A percentile compares a stretch with the other conserved stretches of the same genome.
Evolutionary conservation across 53 echinoderm and acorn worm species (phyloP).

Genomic region (Holothuria scabra): DNA sequence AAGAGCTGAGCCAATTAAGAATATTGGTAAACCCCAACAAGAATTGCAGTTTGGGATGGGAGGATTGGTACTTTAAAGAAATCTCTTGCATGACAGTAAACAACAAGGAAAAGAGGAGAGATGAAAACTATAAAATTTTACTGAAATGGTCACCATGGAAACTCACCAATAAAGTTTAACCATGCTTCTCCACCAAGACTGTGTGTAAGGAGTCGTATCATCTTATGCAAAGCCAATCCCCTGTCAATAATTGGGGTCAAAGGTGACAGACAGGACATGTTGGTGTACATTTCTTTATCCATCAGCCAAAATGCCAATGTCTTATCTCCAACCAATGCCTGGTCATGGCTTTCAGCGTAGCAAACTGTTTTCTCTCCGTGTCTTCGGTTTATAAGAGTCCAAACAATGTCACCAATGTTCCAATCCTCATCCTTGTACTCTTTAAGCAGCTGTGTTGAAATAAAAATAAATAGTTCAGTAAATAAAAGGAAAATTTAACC

Average conservation of each 20-base stretch:
- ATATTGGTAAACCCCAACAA: too few relatives aligned
- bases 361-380: conserved; percentile 90
- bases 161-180: conserved; percentile 97
- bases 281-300: conserved; percentile 98
- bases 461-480: too few relatives aligned
- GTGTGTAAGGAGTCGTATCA: conserved; percentile 87
- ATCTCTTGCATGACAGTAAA: too few relatives aligned
- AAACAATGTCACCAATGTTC: conserved; percentile 89
- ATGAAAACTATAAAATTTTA: background rate
- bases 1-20: too few relatives aligned
- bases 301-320: conserved; percentile 97
- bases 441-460: conserved; percentile 66
- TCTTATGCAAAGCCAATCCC: conserved; percentile 87
- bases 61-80: too few relatives aligned
- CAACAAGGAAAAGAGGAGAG: background rate
- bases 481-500: too few relatives aligned
- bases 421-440: conserved; percentile 91
- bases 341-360: conserved; percentile 97
- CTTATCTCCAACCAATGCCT: conserved; percentile 96
- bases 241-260: conserved; percentile 76
- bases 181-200: conserved; percentile 94
- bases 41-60: too few relatives aligned
- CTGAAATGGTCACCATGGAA: background rate
- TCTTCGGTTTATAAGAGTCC: conserved; percentile 89
- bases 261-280: conserved; percentile 84